These are phyloP conservation scores for Poecilia velifera DNA, from an alignment of 2,797 vertebrate species.

Conservation along the genomic window DNA sequence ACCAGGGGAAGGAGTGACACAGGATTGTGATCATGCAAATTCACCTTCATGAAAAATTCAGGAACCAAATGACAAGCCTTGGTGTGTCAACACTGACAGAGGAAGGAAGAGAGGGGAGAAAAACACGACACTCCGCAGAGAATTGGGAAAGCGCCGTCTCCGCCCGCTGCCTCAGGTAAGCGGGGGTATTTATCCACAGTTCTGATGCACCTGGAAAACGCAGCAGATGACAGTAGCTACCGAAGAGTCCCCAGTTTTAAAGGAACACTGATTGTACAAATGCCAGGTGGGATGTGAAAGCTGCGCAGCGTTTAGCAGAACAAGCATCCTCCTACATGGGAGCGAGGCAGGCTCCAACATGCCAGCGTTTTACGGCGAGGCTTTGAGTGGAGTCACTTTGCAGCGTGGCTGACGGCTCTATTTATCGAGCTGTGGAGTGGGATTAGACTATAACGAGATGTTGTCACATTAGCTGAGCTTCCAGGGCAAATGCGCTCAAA, in stretches of 20 bases:
- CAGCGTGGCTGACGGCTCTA: conserved; percentile 54
- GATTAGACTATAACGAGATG: conserved; percentile 34
- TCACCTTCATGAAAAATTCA: conserved; percentile 78
- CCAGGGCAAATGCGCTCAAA: no score
- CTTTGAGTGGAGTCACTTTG: conserved; percentile 68
- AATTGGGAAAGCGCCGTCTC: conserved; percentile 75
- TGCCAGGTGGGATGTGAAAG: conserved; percentile 71
- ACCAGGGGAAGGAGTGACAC: conserved; percentile 61
- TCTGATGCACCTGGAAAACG: conserved; percentile 73
- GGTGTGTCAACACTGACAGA: conserved; percentile 67
- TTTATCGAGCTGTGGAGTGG: conserved; percentile 46
- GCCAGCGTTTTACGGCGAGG: conserved; percentile 43
- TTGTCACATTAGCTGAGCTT: conserved; percentile 10
- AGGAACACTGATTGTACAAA: conserved; percentile 74
- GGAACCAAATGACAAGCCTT: conserved; percentile 75
- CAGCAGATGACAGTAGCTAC: conserved; percentile 68
- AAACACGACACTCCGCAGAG: conserved; percentile 73
- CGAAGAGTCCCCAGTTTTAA: conserved; percentile 78
- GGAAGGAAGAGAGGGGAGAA: conserved; percentile 64
- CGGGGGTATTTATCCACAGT: conserved; percentile 71
- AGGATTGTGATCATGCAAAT: conserved; percentile 79
- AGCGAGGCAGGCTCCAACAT: conserved; percentile 67
- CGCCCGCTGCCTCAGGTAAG: conserved; percentile 81
- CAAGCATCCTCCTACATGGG: conserved; percentile 70
- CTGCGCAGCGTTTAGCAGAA: conserved; percentile 65